Evolutionary conservation across 2,797 vertebrate species (phyloP).

Genomic region (Taeniopygia guttata): DNA sequence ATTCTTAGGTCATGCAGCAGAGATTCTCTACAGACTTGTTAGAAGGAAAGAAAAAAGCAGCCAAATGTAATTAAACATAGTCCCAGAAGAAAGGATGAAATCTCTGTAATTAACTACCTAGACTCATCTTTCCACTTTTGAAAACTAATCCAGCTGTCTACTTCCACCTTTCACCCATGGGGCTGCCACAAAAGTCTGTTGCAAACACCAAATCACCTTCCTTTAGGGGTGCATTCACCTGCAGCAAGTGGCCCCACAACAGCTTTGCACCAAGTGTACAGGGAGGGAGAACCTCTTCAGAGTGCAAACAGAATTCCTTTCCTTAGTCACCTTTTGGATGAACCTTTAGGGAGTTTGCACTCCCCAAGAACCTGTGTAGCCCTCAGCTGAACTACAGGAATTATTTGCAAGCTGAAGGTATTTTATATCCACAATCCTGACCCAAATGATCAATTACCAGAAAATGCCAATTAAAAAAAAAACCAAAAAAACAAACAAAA

Average conservation of each 20-base stretch:
- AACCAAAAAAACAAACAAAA: neutral
- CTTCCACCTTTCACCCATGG: neutral
- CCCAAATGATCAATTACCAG: neutral
- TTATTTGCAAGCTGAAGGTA: neutral
- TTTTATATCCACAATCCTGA: neutral
- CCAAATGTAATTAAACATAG: conserved; percentile 38
- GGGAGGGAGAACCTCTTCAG: neutral
- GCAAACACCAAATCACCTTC: neutral
- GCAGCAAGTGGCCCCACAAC: neutral
- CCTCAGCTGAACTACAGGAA: neutral
- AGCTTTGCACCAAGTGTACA: neutral
- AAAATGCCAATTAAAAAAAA: neutral
- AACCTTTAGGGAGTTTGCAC: neutral
- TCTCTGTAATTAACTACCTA: conserved; percentile 18
- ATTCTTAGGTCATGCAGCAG: neutral
- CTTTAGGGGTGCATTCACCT: neutral
- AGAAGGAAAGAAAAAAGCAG: conserved; percentile 23
- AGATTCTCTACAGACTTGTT: neutral
- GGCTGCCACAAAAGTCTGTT: neutral
- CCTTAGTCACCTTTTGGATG: neutral
- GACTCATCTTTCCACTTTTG: conserved; percentile 19
- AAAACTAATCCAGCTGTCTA: neutral
- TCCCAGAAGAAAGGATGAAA: conserved; percentile 31
- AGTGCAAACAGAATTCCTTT: neutral
- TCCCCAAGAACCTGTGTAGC: neutral